Percentiles rank a stretch among this genome's conserved stretches.
These are phyloP conservation scores for Drosophila aldrichi DNA, from an alignment of 2,888 invertebrate genomes.

Conservation along the genomic window DNA sequence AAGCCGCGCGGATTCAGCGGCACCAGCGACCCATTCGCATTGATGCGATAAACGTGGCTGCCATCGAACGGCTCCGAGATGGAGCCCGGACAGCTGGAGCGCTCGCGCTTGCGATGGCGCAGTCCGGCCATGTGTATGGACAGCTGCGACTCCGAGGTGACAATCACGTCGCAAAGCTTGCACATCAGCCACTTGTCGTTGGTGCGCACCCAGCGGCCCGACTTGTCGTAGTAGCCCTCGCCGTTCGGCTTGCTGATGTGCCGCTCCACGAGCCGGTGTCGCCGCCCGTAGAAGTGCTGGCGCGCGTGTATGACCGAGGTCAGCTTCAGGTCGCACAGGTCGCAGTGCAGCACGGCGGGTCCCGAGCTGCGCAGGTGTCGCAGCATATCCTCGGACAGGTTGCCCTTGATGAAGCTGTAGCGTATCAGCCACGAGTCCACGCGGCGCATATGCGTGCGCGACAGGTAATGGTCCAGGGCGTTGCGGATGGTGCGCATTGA, in stretches of 20 bases:
- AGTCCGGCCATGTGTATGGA: constrained; percentile 60
- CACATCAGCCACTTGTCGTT: constrained; percentile 61
- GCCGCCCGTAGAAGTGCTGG: constrained; percentile 68
- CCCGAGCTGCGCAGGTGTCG: constrained; percentile 40
- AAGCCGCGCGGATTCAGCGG: constrained; percentile 55
- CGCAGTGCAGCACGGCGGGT: constrained; percentile 57
- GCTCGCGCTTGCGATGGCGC: constrained; percentile 60
- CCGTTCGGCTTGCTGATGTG: constrained; percentile 51
- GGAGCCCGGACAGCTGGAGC: neutral
- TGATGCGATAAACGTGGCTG: constrained; percentile 54
- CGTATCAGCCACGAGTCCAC: constrained; percentile 59
- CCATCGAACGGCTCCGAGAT: constrained; percentile 32
- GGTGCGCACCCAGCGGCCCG: constrained; percentile 68
- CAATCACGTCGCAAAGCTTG: constrained; percentile 65
- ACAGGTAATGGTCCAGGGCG: constrained; percentile 65
- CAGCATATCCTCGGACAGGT: constrained; percentile 37
- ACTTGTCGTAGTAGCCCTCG: constrained; percentile 48
- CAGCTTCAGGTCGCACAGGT: constrained; percentile 66
- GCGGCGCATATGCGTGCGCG: constrained; percentile 56
- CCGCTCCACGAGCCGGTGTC: constrained; percentile 62
- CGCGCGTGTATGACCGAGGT: constrained; percentile 64
- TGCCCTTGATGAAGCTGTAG: constrained; percentile 28
- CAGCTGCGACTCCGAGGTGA: constrained; percentile 71
- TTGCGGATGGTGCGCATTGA: constrained; percentile 56
- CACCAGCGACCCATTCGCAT: constrained; percentile 43